A percentile compares a stretch with the other conserved stretches of the same genome.
Evolutionary conservation across 1,140 invertebrate species (phyloP).

Genomic region (Hestina assimilis): DNA sequence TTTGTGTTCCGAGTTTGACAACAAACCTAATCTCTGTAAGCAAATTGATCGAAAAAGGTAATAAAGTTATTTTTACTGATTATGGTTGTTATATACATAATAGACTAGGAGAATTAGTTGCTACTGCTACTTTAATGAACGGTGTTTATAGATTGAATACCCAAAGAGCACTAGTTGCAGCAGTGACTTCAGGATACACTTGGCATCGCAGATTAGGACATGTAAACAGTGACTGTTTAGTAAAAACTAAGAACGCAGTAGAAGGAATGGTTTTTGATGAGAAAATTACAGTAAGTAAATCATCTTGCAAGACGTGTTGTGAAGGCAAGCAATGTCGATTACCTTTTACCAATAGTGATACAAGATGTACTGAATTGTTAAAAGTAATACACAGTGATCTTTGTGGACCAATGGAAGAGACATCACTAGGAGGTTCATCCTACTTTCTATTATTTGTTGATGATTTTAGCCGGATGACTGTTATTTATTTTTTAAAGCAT

Average conservation of each 20-base stretch:
- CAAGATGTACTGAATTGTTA: constrained; percentile 18
- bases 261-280: constrained; percentile 6
- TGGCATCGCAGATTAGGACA: constrained; percentile 41
- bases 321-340: constrained; percentile 23
- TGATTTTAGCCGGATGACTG: background rate
- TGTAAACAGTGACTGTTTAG: constrained; percentile 21
- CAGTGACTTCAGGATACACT: background rate
- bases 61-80: constrained; percentile 18
- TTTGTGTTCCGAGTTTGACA: constrained; percentile 7
- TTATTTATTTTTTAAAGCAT: constrained; percentile 8
- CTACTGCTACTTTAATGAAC: constrained; percentile 19
- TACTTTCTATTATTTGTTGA: constrained; percentile 10
- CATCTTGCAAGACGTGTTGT: constrained; percentile 19
- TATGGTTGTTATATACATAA: constrained; percentile 19
- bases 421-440: constrained; percentile 7
- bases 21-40: constrained; percentile 25
- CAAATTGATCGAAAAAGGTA: constrained; percentile 13
- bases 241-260: constrained; percentile 26
- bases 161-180: constrained; percentile 3
- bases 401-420: constrained; percentile 20
- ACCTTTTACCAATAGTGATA: constrained; percentile 11
- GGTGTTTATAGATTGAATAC: constrained; percentile 24
- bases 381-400: constrained; percentile 42
- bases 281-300: constrained; percentile 13
- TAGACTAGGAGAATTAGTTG: constrained; percentile 4